phyloP scores from a whole-genome alignment of 2,113 vertebrate genomes.

The Triplophysa dalaica region DNA sequence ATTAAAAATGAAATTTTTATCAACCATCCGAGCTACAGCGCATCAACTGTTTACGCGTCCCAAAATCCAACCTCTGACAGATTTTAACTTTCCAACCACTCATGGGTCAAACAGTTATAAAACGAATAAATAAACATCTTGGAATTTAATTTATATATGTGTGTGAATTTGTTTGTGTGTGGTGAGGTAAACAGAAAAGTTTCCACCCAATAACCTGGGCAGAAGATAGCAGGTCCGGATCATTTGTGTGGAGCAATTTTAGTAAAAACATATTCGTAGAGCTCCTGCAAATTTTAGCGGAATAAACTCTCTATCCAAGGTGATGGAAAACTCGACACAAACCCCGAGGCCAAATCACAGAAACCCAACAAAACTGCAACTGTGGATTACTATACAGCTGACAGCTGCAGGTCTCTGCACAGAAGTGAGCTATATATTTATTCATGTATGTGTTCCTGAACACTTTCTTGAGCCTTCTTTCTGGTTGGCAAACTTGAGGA shows the following conservation, averaged over 20 bases:
- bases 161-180: neutral
- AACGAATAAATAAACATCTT: neutral
- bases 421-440: neutral
- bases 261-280: slow-evolving; percentile 26
- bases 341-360: slow-evolving; percentile 8
- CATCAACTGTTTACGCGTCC: neutral
- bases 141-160: neutral
- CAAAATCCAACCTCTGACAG: neutral
- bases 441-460: neutral
- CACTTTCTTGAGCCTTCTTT: too few species aligned
- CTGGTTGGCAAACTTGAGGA: too few species aligned
- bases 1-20: neutral
- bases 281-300: neutral
- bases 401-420: neutral
- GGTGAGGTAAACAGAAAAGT: neutral
- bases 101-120: neutral
- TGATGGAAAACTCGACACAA: slow-evolving; percentile 16
- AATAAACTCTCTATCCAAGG: neutral
- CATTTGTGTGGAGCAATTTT: neutral
- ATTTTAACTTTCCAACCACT: neutral
- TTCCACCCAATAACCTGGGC: neutral
- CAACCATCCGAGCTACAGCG: neutral
- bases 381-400: neutral
- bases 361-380: neutral
- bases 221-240: neutral